Conservation (phyloP, 2,888 invertebrate species). For the Himalopsyche anomala region DNA sequence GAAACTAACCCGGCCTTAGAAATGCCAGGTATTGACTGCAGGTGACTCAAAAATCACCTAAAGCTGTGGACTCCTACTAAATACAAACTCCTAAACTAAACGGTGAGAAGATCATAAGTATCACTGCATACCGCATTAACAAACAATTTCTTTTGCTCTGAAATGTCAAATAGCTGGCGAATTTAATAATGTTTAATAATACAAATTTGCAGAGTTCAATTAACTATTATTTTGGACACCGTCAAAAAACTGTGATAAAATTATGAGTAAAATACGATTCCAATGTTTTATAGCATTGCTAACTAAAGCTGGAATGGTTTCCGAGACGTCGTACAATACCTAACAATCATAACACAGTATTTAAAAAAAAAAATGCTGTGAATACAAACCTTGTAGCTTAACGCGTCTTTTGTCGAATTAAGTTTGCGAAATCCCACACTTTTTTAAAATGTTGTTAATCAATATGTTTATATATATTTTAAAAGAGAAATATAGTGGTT, state of each 20-base stretch:
- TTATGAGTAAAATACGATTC: too few relatives aligned
- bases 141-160: neutral
- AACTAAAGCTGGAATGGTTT: too few relatives aligned
- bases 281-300: too few relatives aligned
- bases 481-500: too few relatives aligned
- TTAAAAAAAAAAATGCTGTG: too few relatives aligned
- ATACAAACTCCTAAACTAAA: slow-evolving; percentile 9
- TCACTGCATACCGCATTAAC: neutral
- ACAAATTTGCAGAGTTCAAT: neutral
- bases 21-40: slow-evolving; percentile 18
- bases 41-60: slow-evolving; percentile 19
- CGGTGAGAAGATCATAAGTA: slow-evolving; percentile 40
- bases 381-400: too few relatives aligned
- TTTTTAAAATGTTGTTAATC: too few relatives aligned
- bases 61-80: slow-evolving; percentile 8
- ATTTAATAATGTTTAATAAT: neutral
- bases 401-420: too few relatives aligned
- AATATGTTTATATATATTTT: too few relatives aligned
- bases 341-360: too few relatives aligned
- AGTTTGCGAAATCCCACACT: too few relatives aligned
- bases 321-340: too few relatives aligned
- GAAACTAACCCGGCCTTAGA: neutral
- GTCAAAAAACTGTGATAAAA: neutral
- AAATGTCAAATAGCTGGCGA: neutral
- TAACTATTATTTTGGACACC: neutral